Conservation (phyloP, 2,113 vertebrate species). For the Chionis minor region DNA sequence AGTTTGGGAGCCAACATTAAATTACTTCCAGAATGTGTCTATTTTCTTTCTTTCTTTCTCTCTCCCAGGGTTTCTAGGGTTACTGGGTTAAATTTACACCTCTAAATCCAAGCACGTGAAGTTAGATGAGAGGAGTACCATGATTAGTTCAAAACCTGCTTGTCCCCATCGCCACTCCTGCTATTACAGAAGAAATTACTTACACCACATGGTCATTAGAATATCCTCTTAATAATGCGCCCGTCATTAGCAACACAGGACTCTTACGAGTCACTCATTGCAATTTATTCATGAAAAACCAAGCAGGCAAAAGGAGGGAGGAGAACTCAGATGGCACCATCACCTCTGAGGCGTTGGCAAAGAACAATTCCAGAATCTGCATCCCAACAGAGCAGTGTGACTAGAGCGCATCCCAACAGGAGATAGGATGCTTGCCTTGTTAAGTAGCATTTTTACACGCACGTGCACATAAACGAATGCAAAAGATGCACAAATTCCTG, state of each 20-base stretch:
- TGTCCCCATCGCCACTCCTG: not conserved
- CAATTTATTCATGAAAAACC: not conserved
- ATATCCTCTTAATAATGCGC: not conserved
- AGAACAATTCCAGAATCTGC: not conserved
- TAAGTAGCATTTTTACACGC: too few species aligned
- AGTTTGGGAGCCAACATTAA: not conserved
- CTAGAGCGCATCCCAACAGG: not conserved
- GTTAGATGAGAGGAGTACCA: not conserved
- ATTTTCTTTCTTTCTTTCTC: not conserved
- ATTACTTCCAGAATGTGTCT: not conserved
- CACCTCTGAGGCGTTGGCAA: not conserved
- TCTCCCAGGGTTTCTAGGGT: not conserved
- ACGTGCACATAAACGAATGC: not conserved
- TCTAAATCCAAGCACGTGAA: not conserved
- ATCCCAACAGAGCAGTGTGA: accelerated
- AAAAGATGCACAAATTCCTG: not conserved
- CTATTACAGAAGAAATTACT: not conserved
- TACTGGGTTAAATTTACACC: not conserved
- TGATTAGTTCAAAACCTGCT: not conserved
- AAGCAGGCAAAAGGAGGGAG: not conserved
- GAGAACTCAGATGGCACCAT: not conserved
- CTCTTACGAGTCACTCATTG: not conserved
- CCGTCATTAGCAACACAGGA: not conserved
- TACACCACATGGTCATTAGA: not conserved
- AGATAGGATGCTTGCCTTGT: not conserved